phyloP scores from a whole-genome alignment of 2,113 vertebrate species.

The Pachyramphus minor region DNA sequence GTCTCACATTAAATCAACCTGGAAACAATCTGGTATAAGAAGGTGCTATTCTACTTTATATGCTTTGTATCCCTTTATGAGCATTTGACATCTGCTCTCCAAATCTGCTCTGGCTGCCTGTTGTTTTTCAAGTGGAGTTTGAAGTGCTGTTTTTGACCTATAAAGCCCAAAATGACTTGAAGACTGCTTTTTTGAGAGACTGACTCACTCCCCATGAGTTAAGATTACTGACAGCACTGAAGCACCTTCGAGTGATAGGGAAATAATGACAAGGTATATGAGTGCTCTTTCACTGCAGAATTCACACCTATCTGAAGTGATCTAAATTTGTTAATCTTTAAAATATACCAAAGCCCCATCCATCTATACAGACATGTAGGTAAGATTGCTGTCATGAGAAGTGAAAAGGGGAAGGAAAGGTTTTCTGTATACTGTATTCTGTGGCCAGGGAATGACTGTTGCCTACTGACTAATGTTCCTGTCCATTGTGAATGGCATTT shows the following conservation, averaged over 20 bases:
- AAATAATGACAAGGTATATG: conserved; percentile 38
- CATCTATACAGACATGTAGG: not conserved
- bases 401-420: not conserved
- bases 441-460: not conserved
- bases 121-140: conserved; percentile 53
- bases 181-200: conserved; percentile 38
- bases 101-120: conserved; percentile 43
- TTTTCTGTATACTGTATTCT: not conserved
- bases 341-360: not conserved
- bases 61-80: conserved; percentile 36
- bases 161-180: conserved; percentile 56
- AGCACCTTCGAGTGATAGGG: not conserved
- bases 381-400: not conserved
- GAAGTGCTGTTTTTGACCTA: conserved; percentile 57
- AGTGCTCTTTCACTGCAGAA: conserved; percentile 9
- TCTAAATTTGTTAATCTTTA: conserved; percentile 47
- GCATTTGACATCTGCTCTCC: conserved; percentile 58
- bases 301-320: conserved; percentile 28
- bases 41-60: conserved; percentile 35
- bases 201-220: conserved; percentile 36
- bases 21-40: not conserved
- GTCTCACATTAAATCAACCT: conserved; percentile 5
- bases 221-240: conserved; percentile 48
- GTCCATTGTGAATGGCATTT: conserved; percentile 44
- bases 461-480: conserved; percentile 39